A percentile compares a stretch with the other conserved stretches of the same genome.
Conservation (phyloP, 2,888 invertebrate species). For the Operophtera brumata region DNA sequence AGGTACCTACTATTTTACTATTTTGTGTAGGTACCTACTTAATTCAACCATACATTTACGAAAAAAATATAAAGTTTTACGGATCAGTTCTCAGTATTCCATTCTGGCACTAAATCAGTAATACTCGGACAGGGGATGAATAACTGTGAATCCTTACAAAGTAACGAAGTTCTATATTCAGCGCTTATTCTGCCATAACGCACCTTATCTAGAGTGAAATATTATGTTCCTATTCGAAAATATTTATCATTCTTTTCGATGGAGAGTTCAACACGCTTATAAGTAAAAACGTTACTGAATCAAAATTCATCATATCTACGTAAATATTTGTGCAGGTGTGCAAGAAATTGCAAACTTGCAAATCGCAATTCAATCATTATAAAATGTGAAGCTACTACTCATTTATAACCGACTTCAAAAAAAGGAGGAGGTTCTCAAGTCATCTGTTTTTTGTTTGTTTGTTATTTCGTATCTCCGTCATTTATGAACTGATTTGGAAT, state of each 20-base stretch:
- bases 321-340: too few relatives aligned
- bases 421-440: too few relatives aligned
- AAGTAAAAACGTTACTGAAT: too few relatives aligned
- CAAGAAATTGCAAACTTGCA: too few relatives aligned
- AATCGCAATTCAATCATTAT: too few relatives aligned
- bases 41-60: conserved; percentile 7
- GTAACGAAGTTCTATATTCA: conserved; percentile 28
- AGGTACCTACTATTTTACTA: too few relatives aligned
- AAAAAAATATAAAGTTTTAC: conserved; percentile 42
- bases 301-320: too few relatives aligned
- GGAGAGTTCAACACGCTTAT: background rate
- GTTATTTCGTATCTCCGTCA: too few relatives aligned
- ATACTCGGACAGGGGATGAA: conserved; percentile 41
- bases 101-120: conserved; percentile 43
- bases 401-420: too few relatives aligned
- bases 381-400: too few relatives aligned
- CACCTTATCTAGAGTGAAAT: conserved; percentile 17
- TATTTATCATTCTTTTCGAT: conserved; percentile 3
- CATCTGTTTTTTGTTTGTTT: too few relatives aligned
- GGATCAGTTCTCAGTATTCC: conserved; percentile 44
- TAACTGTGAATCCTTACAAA: conserved; percentile 35
- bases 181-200: conserved; percentile 17
- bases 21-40: background rate
- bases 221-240: conserved; percentile 10
- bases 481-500: too few relatives aligned